Base-by-base conservation (phyloP, 1,140 invertebrate species). In the Piezodorus guildinii region DNA sequence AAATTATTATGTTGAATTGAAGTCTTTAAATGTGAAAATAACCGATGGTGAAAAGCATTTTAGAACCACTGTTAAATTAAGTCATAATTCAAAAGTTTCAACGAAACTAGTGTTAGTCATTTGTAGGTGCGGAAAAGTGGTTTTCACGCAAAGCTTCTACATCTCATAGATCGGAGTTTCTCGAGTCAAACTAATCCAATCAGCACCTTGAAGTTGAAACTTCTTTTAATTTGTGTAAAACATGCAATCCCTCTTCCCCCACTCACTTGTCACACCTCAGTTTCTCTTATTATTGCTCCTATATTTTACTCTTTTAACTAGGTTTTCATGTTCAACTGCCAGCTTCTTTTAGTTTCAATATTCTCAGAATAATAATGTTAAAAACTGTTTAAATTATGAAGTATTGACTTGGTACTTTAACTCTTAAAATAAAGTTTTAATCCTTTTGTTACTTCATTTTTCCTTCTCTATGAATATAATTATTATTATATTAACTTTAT, bases 221-320 rank as follows among this genome's bases (percentile, higher is more conserved):
- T 34, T 45, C 60, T 43, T 62, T 62, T 62, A 45, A 62, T 62
- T 62, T 45, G 44, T 49, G 19, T 54, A 25, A 17, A 46, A 23
- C 51, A 39, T 30, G 49, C 34, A 39, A 52, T 21, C 21, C 27
- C 23, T 23, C 45, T 17, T 27, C 62, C 45, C 49, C n/a, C 10
- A 19, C 44, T 49, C 60, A 27, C 44, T 62, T 49, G 39, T 49
- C 44, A 45, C 25, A 17, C 19, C 17, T 25, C n/a, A 10, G 16
- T 27, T 62, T 49, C 44, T 27, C 19, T 23, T 19, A 25, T 23
- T 56, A 56, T 23, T 25, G 3, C 52, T 25, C 23, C 52, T 27
- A 1, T 39, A 39, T 16, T 23, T 56, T 56, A 3, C 3, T 27
- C 15, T 56, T 9, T n/a, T 16, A 25, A 56, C 23, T 56, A 21